Evolutionary conservation across 2,888 invertebrate genomes (phyloP).

Genomic region (Plemyria rubiginata): DNA sequence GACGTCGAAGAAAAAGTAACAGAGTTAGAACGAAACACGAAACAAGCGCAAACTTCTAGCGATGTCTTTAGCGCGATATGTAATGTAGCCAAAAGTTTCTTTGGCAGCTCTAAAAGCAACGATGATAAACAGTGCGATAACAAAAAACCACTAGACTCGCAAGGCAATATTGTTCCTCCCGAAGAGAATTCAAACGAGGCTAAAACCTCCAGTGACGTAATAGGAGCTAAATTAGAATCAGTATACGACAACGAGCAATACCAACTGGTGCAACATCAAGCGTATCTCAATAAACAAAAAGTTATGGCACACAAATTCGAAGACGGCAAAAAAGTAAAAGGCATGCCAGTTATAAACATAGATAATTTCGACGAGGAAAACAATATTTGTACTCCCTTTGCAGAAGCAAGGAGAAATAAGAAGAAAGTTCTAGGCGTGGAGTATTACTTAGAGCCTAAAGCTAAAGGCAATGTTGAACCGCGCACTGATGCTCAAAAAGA

Average conservation of each 20-base stretch:
- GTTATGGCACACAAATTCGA: conserved; percentile 81
- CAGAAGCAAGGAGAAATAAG: conserved; percentile 70
- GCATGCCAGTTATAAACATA: conserved; percentile 44
- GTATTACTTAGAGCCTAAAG: conserved; percentile 48
- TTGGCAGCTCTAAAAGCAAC: conserved; percentile 55
- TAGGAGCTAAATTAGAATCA: conserved; percentile 63
- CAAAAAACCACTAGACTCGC: conserved; percentile 63
- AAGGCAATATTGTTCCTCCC: conserved; percentile 65
- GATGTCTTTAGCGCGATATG: conserved; percentile 69
- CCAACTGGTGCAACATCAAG: conserved; percentile 70
- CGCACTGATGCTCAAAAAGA: conserved; percentile 82
- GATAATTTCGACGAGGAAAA: conserved; percentile 64
- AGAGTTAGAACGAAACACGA: conserved; percentile 47
- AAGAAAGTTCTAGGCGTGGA: conserved; percentile 67
- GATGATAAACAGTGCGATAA: conserved; percentile 62
- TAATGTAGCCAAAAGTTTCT: conserved; percentile 69
- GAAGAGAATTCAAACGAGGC: conserved; percentile 50
- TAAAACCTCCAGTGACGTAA: conserved; percentile 66
- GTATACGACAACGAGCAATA: conserved; percentile 63
- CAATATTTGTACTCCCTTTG: conserved; percentile 58
- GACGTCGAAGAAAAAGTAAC: conserved; percentile 43
- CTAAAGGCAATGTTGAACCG: conserved; percentile 48
- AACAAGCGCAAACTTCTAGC: conserved; percentile 52
- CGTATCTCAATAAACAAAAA: conserved; percentile 78
- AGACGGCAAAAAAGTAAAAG: conserved; percentile 56